Evolutionary conservation across 2,113 vertebrate genomes (phyloP).

Genomic region (Megaptera novaeangliae): DNA sequence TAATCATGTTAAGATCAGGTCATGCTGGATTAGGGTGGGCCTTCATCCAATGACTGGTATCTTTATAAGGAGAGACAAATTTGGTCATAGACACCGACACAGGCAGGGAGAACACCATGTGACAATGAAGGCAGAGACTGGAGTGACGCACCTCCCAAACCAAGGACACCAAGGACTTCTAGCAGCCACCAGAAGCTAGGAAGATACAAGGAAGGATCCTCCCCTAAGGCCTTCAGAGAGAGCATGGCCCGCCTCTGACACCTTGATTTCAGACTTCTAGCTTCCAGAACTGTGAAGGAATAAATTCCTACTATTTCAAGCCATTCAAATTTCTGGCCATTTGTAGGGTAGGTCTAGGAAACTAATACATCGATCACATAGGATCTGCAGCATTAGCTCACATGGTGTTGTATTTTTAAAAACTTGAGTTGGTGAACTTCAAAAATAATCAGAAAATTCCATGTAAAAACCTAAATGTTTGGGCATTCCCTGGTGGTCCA

Average conservation of each 20-base stretch:
- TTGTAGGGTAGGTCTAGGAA: not conserved
- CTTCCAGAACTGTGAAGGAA: not conserved
- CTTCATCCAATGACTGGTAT: not conserved
- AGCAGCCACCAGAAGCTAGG: not conserved
- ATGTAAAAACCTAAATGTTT: not conserved
- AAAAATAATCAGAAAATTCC: not conserved
- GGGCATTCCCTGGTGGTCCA: too few relatives aligned
- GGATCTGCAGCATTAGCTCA: not conserved
- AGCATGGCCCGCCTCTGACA: not conserved
- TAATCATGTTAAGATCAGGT: not conserved
- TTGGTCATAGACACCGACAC: not conserved
- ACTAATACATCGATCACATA: not conserved
- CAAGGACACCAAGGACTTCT: not conserved
- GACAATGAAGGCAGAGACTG: not conserved
- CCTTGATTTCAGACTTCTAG: not conserved
- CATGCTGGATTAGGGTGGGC: not conserved
- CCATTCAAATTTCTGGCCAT: not conserved
- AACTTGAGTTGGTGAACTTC: not conserved
- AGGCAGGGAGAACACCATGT: not conserved
- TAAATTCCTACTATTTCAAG: not conserved
- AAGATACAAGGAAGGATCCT: not conserved
- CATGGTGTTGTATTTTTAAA: not conserved
- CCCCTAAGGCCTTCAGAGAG: not conserved
- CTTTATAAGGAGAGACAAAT: not conserved
- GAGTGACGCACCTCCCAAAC: not conserved